Base-by-base conservation (phyloP, 2,113 vertebrate species). In the Sakesphorus luctuosus region DNA sequence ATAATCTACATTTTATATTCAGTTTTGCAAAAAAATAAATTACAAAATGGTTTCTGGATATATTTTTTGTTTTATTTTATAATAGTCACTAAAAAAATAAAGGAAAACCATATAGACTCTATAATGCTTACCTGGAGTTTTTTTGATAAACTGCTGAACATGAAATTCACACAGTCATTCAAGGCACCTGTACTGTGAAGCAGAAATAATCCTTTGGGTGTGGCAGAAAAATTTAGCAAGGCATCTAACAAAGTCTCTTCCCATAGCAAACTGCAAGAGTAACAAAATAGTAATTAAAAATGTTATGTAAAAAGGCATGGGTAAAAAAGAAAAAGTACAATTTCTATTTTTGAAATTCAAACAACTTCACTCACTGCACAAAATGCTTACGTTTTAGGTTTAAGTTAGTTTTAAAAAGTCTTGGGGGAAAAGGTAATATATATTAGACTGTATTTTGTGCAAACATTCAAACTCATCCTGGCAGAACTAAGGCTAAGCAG, bases 191-290 rank as follows among this genome's bases (percentile, higher is more conserved):
- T 99, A 95, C 98, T 98, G 61, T 99, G 99, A 61, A 99, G 99
- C 82, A 99, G 98, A 40, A 99, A 96, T 23, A 99, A 97, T 84
- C 99, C 99, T 97, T 98, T 99, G 23, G 99, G 99, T 15, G 99
- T 99, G 9, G 98, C 98, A 71, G 99, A 98, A 97, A 99, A 99
- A 97, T 98, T 98, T 74, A 99, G 94, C 96, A 99, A 97, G 91
- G 98, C 98, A 96, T 99, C 99, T 97, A 99, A 96, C 91, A 99
- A 95, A 62, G 98, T 99, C 76, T 99, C 99, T 97, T 99, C 99
- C 98, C 98, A 99, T 75, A 98, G 62, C 69, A 98, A 95, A 83
- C 99, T 99, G 98, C 76, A 97, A 90, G 73, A 73, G 13, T 73
- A 85, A 31, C 38, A 93, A 94, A 92, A 94, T 5, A 92, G 44